Conservation (phyloP, 2,113 vertebrate species). For the Gobius niger region DNA sequence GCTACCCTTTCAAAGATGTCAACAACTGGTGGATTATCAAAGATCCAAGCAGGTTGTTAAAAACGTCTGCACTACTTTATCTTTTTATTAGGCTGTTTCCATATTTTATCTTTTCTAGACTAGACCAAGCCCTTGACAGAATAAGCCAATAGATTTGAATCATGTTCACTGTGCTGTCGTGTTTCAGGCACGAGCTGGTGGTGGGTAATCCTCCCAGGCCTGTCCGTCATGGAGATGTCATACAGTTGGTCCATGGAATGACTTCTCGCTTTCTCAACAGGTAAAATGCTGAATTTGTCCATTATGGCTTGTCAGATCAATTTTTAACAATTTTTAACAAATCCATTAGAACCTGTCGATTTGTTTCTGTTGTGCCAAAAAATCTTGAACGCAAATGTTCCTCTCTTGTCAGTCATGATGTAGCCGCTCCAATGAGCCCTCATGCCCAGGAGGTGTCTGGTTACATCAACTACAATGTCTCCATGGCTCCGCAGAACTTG, state of each 20-base stretch:
- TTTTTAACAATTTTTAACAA: no score
- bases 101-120: no score
- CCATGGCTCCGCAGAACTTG: constrained; percentile 93
- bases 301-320: no score
- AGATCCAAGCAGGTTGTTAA: constrained; percentile 82
- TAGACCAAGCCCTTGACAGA: not conserved
- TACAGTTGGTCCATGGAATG: constrained; percentile 95
- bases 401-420: constrained; percentile 76
- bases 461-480: constrained; percentile 95
- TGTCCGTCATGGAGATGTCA: constrained; percentile 85
- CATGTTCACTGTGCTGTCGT: not conserved
- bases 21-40: constrained; percentile 99
- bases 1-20: constrained; percentile 96
- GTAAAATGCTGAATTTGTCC: constrained; percentile 64
- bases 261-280: constrained; percentile 94
- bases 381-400: not conserved
- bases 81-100: no score
- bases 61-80: no score
- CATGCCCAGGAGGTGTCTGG: constrained; percentile 93
- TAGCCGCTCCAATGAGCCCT: constrained; percentile 92
- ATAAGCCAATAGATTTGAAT: not conserved
- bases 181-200: constrained; percentile 85
- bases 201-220: constrained; percentile 84
- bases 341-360: no score
- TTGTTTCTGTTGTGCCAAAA: no score